Evolutionary conservation across 2,797 vertebrate species (phyloP), one percentile per base, ranked within the genome.

Genomic region (Sebastiscus tertius): DNA sequence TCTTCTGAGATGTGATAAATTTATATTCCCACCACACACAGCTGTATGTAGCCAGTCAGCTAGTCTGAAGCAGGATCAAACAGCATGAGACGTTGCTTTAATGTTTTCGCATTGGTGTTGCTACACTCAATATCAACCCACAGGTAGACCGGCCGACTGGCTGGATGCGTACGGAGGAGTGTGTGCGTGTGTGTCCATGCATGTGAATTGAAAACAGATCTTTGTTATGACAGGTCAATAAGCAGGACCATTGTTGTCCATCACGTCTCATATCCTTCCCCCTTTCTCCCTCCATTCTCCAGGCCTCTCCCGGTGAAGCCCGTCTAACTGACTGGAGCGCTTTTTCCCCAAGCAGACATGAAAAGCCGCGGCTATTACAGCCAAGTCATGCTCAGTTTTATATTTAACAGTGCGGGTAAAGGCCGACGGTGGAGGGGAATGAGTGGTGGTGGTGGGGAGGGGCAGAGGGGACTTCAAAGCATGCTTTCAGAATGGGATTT

Each of bases 401-500:
- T 94, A 94, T 94, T 94, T 94, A 94, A 93, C 94, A 89, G 90
- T 84, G 87, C 79, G 61, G 84, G 93, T 90, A 85, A 91, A 90
- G 85, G 87, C 87, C 82, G 65, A 68, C 66, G 73, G 85, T 77
- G 67, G 46, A 59, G 70, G 76, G 55, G 63, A 20, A 49, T 49
- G 87, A 70, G 88, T 79, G 76, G 88, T 49, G 82, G 83, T 65
- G 76, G 78, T 61, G 65, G 85, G 81, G 88, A 79, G 88, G 82
- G 74, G 89, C 75, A 72, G 82, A 66, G 64, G 69, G 75, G 80
- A 94, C 94, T 92, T 95, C 95, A 95, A 95, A 95, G 94, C 84
- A 88, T 89, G 88, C 90, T 92, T 92, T 89, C 90, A 92, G 87
- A 93, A 92, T 88, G 88, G 93, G 94, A 94, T 94, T 96, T 95